Evolutionary conservation across 1,140 invertebrate genomes (phyloP), one percentile per base, ranked within the genome.

Genomic region (Drosophila jambulina): DNA sequence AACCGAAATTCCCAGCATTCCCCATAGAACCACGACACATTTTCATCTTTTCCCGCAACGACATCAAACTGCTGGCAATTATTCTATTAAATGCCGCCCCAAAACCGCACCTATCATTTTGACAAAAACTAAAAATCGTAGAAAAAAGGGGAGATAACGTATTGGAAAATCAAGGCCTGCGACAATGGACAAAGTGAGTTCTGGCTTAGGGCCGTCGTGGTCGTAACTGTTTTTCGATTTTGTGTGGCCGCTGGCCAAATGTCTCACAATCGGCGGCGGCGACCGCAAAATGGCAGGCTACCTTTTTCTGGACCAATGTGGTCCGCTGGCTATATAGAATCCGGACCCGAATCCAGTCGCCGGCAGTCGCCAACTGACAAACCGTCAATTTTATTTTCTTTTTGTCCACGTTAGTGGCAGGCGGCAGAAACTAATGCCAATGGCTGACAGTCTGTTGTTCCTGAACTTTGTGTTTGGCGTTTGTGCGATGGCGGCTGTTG

Each of bases 341-440:
- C 34, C 45, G 27, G 40, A 19, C 27, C 45, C 46, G 29, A 49
- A 49, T 67, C 46, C 61, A n/a, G 53, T 21, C 23, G 15, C 29
- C 21, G 49, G 23, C 65, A 21, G 53, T 34, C 36, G 29, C 29
- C 27, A 65, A 19, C 34, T 54, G 62, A 68, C 46, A 53, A 53
- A 54, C 72, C 62, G 68, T 74, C 68, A 78, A 87, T 84, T 88
- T 84, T 65, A 84, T 88, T 88, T 82, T 87, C 82, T 78, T 88
- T 84, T 87, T 83, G 72, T 88, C 45, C 80, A 36, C 76, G 71
- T 70, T 79, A 67, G 63, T 62, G 71, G 64, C 59, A 34, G 67
- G 42, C 61, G 51, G 59, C 36, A 48, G 34, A 60, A 61, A 72
- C 62, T 77, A 76, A 85, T 83, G 75, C 82, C 70, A 72, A 62